Base-by-base conservation (phyloP, 2,888 invertebrate genomes). In the Pseudanteris insignis region DNA sequence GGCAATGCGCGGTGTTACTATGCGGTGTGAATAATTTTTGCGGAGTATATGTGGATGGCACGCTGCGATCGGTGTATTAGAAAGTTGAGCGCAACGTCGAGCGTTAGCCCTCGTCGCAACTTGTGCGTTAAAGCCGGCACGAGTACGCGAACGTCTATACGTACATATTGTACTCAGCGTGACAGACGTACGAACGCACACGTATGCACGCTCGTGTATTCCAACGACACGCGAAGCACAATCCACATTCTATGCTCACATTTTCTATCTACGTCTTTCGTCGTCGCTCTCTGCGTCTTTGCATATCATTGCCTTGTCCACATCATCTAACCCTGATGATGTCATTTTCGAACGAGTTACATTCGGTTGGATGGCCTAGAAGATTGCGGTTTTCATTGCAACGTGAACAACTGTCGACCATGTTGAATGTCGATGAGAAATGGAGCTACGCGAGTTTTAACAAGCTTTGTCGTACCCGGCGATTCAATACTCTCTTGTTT, bases 241-340 rank as follows among this genome's bases (percentile, higher is more conserved):
- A n/a, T n/a, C n/a, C n/a, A n/a, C n/a, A n/a, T n/a, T 11, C 12
- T n/a, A 11, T 14, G 33, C 9, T 30, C 28, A 14, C n/a, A 11
- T 33, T 44, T 26, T 46, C 34, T 34, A n/a, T 8, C 25, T 34
- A 15, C 8, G 14, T 26, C 28, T 46, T 46, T 15, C 18, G n/a
- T n/a, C n/a, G n/a, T 18, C 18, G 3, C 18, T 18, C 18, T 18
- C 18, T 18, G 4, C 3, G 4, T 18, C 18, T 26, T 26, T 5
- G 29, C 28, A 46, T 28, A 46, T 44, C 34, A 11, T 10, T 10
- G 28, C 7, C 18, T 36, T 46, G 33, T 36, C 24, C 30, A n/a
- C 41, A 12, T 21, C 29, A 21, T 28, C 21, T 46, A 46, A 36
- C 46, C 11, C 34, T 13, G 46, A 28, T 46, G 33, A 44, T 36